phyloP scores from a whole-genome alignment of 2,888 invertebrate genomes.

The Zelleria hepariella region DNA sequence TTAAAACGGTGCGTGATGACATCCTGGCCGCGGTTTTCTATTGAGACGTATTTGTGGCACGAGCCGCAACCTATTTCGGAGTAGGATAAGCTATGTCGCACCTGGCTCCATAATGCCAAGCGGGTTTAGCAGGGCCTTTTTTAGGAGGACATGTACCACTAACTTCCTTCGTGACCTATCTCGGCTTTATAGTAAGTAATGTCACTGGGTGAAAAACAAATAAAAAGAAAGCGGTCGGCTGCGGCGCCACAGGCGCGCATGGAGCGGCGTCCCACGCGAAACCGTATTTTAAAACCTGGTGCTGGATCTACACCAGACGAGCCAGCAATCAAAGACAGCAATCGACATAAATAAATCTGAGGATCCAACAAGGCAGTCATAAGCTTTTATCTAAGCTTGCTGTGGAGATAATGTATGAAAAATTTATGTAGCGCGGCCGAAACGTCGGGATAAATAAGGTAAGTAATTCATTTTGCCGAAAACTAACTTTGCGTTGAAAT shows the following conservation, averaged over 20 bases:
- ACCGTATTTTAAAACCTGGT: constrained; percentile 41
- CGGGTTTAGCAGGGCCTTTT: too few species aligned
- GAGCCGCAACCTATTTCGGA: background rate
- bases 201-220: constrained; percentile 8
- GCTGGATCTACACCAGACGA: background rate
- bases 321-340: background rate
- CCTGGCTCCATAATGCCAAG: background rate
- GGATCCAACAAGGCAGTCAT: too few species aligned
- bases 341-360: too few species aligned
- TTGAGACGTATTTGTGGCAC: background rate
- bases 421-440: too few species aligned
- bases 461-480: too few species aligned
- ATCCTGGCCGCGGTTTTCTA: constrained; percentile 15
- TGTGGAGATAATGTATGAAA: too few species aligned
- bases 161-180: background rate
- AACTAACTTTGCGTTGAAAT: too few species aligned
- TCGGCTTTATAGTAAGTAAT: background rate
- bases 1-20: constrained; percentile 45
- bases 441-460: too few species aligned
- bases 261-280: constrained; percentile 26
- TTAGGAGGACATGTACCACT: background rate
- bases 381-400: too few species aligned
- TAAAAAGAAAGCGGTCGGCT: background rate
- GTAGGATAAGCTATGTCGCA: background rate
- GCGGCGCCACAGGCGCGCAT: constrained; percentile 17